Evolutionary conservation across 2,888 invertebrate genomes (phyloP), one percentile per base, ranked within the genome.

Genomic region (Heliconius sara): DNA sequence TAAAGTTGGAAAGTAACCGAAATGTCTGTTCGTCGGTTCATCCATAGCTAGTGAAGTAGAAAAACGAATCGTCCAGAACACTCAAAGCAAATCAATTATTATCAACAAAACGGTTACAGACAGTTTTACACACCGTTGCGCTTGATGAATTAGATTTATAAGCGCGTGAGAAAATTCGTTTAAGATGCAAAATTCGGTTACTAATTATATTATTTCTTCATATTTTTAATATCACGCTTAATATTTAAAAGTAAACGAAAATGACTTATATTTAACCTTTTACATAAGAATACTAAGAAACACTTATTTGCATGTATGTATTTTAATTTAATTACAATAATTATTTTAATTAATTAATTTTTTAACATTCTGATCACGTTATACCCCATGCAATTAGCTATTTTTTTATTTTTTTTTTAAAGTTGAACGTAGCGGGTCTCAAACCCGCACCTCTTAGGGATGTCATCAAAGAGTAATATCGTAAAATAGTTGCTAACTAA

Each of bases 31-130:
- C 43, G n/a, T 70, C 68, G 68, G n/a, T 43, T 43, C 68, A 25
- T 16, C 68, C 43, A 70, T 13, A 70, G n/a, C n/a, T 70, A 74
- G 43, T 76, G 78, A 73, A 74, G 80, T 74, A 80, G 76, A 82
- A 80, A 80, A 78, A 71, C 57, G 80, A 72, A 52, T 75, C 75
- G 57, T 71, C 70, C 65, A 27, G 43, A 72, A 30, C 70, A 78
- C 76, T 78, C 80, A 60, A 76, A 78, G 73, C 74, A 66, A 82
- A 82, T 80, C 81, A 80, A 82, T 82, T 80, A 82, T 73, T 27
- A 43, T 47, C 47, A 65, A 76, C 78, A 80, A 66, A 60, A 75
- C 39, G 34, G 73, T 43, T 76, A 72, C 72, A 72, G 74, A 74
- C 74, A 68, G 73, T 68, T 66, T 63, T 67, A 66, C 78, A 74